Conservation (phyloP, 92 coral and sea anemone species). For the Heteractis magnifica region DNA sequence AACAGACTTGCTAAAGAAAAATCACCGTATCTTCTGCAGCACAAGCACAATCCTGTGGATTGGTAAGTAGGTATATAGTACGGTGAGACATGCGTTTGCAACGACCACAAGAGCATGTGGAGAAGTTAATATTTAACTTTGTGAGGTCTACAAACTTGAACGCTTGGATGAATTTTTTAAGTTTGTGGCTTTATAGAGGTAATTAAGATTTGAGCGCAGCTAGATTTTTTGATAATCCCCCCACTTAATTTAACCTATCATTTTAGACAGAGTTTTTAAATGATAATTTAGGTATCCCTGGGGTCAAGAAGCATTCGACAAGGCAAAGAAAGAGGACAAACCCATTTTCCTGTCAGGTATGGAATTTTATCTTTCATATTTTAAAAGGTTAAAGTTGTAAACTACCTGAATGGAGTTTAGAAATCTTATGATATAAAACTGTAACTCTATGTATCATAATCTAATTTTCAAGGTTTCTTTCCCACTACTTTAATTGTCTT, state of each 20-base stretch:
- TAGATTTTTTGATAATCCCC: no score
- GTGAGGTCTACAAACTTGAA: neutral
- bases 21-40: conserved; percentile 95
- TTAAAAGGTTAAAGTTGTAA: neutral
- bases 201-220: no score
- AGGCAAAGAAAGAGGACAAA: conserved; percentile 82
- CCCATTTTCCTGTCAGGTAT: conserved; percentile 90
- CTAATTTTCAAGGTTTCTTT: no score
- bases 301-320: conserved; percentile 99
- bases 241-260: no score
- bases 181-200: no score
- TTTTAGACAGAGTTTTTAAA: neutral
- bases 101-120: neutral
- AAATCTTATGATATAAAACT: no score
- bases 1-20: conserved; percentile 81
- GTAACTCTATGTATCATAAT: no score
- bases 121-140: neutral
- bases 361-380: neutral
- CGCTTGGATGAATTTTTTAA: no score
- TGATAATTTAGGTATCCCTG: conserved; percentile 83
- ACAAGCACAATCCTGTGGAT: conserved; percentile 93
- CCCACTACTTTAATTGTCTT: no score
- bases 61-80: conserved; percentile 58
- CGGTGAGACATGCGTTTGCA: neutral
- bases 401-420: no score